Evolutionary conservation across 2,113 vertebrate species (phyloP).

Genomic region (Vanacampus margaritifer): DNA sequence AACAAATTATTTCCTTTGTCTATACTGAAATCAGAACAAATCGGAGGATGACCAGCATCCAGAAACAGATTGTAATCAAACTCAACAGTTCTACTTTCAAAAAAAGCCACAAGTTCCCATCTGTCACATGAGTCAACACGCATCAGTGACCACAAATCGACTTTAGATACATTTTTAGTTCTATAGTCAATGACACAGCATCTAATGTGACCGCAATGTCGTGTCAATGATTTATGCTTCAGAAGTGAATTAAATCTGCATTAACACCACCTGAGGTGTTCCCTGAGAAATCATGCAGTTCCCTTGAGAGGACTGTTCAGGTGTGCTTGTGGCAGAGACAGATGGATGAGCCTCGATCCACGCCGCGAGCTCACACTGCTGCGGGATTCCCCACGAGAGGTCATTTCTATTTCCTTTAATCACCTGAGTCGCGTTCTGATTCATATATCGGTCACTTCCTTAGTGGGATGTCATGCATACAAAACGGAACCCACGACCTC

Average conservation of each 20-base stretch:
- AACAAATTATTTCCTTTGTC: too few relatives aligned
- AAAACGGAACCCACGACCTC: not conserved
- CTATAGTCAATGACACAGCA: not conserved
- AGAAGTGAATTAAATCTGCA: not conserved
- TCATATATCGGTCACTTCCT: constrained; percentile 1
- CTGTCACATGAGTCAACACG: not conserved
- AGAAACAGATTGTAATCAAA: too few relatives aligned
- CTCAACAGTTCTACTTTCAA: too few relatives aligned
- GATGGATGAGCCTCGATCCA: not conserved
- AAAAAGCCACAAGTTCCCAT: too few relatives aligned
- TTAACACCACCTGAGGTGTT: not conserved
- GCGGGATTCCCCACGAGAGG: not conserved
- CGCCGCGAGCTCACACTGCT: not conserved
- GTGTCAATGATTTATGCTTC: not conserved
- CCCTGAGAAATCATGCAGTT: not conserved
- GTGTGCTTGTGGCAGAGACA: not conserved
- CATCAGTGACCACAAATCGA: not conserved
- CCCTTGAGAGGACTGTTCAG: not conserved
- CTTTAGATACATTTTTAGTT: not conserved
- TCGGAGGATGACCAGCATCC: too few relatives aligned
- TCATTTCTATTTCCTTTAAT: not conserved
- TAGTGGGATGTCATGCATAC: not conserved
- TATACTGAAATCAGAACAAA: too few relatives aligned
- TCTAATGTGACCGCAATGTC: not conserved
- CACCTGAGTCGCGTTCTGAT: not conserved